These are phyloP conservation scores for Antedon mediterranea DNA, from an alignment of 53 echinoderm and acorn worm genomes.

Conservation along the genomic window DNA sequence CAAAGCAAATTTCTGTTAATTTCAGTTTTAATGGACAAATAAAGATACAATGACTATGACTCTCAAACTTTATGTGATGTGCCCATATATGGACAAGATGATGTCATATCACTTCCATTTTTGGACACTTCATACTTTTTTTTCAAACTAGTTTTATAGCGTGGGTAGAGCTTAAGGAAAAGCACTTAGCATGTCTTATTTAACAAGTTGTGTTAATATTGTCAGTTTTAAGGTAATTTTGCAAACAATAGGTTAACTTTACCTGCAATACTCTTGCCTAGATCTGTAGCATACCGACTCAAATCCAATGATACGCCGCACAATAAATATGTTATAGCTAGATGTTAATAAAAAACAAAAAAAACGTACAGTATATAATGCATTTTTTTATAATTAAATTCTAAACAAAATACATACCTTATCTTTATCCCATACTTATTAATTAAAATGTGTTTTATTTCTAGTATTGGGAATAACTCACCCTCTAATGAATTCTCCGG, in stretches of 20 bases:
- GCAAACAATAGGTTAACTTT: slow-evolving; percentile 18
- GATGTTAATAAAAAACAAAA: not conserved
- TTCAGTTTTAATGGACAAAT: no score
- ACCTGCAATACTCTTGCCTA: slow-evolving; percentile 87
- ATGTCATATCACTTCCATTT: no score
- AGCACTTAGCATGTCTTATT: no score
- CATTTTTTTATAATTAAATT: not conserved
- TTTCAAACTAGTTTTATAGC: no score
- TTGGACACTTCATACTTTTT: no score
- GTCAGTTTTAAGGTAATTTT: not conserved
- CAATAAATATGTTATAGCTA: slow-evolving; percentile 59
- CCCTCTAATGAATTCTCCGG: slow-evolving; percentile 87
- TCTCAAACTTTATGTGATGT: no score
- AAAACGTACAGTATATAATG: not conserved
- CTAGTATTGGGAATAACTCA: slow-evolving; percentile 3
- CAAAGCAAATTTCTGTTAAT: no score
- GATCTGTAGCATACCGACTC: slow-evolving; percentile 82
- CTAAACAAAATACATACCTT: not conserved
- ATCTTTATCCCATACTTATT: not conserved
- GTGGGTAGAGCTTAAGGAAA: no score
- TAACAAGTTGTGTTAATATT: no score
- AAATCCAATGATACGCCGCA: slow-evolving; percentile 65
- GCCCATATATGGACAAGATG: no score
- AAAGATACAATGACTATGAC: no score
- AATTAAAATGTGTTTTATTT: not conserved